Evolutionary conservation across 2,797 vertebrate genomes (phyloP), one percentile per base, ranked within the genome.

Genomic region (Sebastes taczanowskii): DNA sequence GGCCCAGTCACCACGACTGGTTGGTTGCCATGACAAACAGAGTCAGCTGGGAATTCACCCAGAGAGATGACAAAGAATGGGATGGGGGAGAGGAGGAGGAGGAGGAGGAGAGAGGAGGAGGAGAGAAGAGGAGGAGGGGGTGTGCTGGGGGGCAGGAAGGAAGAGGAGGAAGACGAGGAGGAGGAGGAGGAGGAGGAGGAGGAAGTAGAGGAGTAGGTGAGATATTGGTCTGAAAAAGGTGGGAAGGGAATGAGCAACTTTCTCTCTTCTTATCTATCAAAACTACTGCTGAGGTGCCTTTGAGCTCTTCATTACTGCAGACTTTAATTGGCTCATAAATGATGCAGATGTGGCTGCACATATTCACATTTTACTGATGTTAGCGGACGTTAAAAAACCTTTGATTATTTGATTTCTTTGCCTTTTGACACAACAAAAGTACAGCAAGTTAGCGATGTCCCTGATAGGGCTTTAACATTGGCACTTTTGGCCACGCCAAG

Each of bases 11-110:
- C 94, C 92, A 95, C 83, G 89, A 94, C 92, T 77, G 88, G 92
- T 93, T 93, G 94, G 95, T 96, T 96, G 94, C 95, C 94, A 96
- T 95, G 95, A 95, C 95, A 94, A 95, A 95, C 95, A 93, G 77
- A 94, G 94, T 96, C 95, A 96, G 94, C 94, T 95, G 95, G 95
- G 95, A 96, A 95, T 95, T 94, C 94, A 95, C 94, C 95, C 94
- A 95, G 91, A 94, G 92, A 91, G 86, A 95, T 93, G 93, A 95
- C 93, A 95, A 93, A 94, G 93, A 94, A 84, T 62, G 77, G 88
- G 81, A 90, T 56, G 66, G 84, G 62, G 73, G 81, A 71, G 81
- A 20, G 58, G 65, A 30, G n/a, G 27, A 59, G 42, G 61, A 8
- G 58, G 56, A 60, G 35, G 23, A 14, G 84, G 56, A 60, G 30